Evolutionary conservation across 2,797 vertebrate species (phyloP), one percentile per base, ranked within the genome.

Genomic region (Lateolabrax maculatus): DNA sequence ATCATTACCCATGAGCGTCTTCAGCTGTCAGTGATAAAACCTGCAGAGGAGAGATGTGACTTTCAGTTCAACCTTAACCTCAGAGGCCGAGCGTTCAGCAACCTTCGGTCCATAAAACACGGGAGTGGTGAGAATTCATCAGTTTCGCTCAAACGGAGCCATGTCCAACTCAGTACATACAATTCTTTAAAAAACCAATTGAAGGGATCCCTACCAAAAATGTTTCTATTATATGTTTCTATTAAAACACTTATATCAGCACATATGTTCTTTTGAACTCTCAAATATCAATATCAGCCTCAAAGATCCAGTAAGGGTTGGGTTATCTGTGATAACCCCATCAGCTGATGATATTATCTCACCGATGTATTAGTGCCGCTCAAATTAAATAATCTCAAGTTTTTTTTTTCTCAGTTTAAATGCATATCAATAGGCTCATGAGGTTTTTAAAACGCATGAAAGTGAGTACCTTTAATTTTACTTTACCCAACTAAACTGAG

Each of bases 1-100:
- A 34, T 76, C 49, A 77, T 80, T 72, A 80, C 80, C 48, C 27
- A 23, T 21, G 5, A 68, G 53, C n/a, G 7, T 76, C 52, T 52
- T 71, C 48, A 52, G 75, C 56, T 39, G 73, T 49, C 23, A 13
- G 3, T 39, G 16, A 48, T 58, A 48, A n/a, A 49, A 71, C 39
- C 23, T 29, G 18, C 31, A 56, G 11, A 21, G n/a, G 2, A 58
- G 23, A 74, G 21, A 60, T 16, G 15, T 43, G 36, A 62, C 56
- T n/a, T 65, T 43, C 11, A 57, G 3, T 27, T 68, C 11, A 5
- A 9, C 13, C 29, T 31, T 19, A 29, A 69, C 60, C 61, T 39
- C 16, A 31, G 65, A 49, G 5, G 19, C 48, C 29, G 43, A 51
- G 31, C 5, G 2, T 66, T 31, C 5, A 6, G 27, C 8, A 34